These are phyloP conservation scores for Maniola hyperantus DNA, from an alignment of 2,888 invertebrate species.

Conservation along the genomic window DNA sequence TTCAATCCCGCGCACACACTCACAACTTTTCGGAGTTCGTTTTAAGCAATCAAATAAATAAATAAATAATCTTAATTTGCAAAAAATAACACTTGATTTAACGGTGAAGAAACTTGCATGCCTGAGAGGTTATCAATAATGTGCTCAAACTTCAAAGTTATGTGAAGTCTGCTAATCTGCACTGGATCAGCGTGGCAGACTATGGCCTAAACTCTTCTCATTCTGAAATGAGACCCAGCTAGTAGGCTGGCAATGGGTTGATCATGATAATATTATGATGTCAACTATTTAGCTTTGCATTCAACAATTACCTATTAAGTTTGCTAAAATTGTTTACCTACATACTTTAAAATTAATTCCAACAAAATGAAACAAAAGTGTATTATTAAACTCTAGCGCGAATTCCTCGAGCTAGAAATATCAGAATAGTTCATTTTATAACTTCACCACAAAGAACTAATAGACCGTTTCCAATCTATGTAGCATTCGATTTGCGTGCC, in stretches of 20 bases:
- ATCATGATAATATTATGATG: neutral
- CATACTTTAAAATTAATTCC: neutral
- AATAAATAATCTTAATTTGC: no score
- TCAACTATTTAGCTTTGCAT: neutral
- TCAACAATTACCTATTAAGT: neutral
- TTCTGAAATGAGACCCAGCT: neutral
- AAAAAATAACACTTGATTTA: no score
- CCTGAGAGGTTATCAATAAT: no score
- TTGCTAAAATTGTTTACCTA: neutral
- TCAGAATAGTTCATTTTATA: conserved; percentile 16
- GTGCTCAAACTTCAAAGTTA: no score
- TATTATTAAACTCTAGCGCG: conserved; percentile 2
- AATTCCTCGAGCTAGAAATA: conserved; percentile 1
- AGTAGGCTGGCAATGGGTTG: neutral
- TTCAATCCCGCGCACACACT: no score
- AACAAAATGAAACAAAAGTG: conserved; percentile 2
- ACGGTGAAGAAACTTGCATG: no score
- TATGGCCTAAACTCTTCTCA: no score
- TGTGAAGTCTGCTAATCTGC: no score
- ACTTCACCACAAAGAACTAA: conserved; percentile 7
- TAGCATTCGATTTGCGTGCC: conserved; percentile 19
- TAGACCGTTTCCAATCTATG: conserved; percentile 4
- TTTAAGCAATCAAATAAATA: no score
- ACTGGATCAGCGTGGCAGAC: no score
- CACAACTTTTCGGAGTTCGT: no score